phyloP scores from a whole-genome alignment of 2,797 vertebrate species.

The Picus viridis region DNA sequence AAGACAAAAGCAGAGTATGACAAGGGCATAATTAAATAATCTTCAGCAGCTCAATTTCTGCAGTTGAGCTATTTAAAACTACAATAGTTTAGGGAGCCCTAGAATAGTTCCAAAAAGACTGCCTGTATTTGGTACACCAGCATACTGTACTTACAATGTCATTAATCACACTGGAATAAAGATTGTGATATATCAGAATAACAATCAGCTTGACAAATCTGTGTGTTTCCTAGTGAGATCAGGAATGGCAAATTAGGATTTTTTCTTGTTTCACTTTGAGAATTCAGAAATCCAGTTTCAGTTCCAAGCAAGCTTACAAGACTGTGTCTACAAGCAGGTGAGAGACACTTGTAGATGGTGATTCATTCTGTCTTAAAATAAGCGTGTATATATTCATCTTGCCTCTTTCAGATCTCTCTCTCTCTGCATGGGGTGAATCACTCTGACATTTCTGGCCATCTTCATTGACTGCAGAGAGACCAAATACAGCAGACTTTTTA shows the following conservation, averaged over 20 bases:
- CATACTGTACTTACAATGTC: not conserved
- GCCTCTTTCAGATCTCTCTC: not conserved
- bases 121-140: not conserved
- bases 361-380: constrained; percentile 48
- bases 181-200: not conserved
- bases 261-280: not conserved
- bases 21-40: not conserved
- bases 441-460: not conserved
- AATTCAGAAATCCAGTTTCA: constrained; percentile 20
- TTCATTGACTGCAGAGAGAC: constrained; percentile 7
- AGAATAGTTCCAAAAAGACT: not conserved
- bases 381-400: not conserved
- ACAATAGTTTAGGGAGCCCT: not conserved
- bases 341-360: not conserved
- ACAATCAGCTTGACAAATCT: not conserved
- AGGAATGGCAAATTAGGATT: not conserved
- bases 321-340: not conserved
- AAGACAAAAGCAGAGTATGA: not conserved
- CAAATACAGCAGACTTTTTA: not conserved
- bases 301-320: not conserved
- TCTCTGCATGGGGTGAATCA: constrained; percentile 1
- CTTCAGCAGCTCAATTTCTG: not conserved
- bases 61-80: not conserved
- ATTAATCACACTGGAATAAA: not conserved
- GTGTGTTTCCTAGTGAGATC: not conserved